phyloP scores from a whole-genome alignment of 2,797 vertebrate species.

The Margarornis squamiger region DNA sequence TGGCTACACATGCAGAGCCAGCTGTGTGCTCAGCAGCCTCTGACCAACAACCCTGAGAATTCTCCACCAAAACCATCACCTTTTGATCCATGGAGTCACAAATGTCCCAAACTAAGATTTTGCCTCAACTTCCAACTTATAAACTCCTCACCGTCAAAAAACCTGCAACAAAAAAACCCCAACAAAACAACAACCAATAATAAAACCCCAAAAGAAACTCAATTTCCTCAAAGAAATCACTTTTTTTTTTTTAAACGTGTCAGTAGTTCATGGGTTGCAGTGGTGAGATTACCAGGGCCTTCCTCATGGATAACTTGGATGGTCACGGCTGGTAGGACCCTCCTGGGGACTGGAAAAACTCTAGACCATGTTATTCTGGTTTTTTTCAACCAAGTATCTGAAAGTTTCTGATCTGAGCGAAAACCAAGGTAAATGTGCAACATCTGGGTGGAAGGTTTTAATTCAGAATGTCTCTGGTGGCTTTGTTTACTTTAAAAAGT shows the following conservation, averaged over 20 bases:
- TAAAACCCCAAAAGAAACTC: neutral
- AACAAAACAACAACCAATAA: neutral
- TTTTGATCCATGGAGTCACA: neutral
- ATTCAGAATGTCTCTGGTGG: neutral
- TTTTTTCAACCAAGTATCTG: rapidly evolving
- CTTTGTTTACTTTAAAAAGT: neutral
- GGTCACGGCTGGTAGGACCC: neutral
- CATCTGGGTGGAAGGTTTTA: neutral
- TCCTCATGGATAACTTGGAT: too few relatives aligned
- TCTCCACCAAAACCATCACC: neutral
- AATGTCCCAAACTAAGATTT: neutral
- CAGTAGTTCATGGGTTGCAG: neutral
- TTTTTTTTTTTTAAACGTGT: neutral
- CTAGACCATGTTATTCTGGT: rapidly evolving
- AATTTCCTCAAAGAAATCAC: neutral
- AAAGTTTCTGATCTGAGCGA: neutral
- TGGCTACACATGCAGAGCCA: neutral
- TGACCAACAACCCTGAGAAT: neutral
- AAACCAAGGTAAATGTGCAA: neutral
- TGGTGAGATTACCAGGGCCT: neutral
- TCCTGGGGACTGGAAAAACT: neutral
- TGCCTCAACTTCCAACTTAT: neutral
- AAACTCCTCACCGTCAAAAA: neutral
- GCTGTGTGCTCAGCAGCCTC: neutral
- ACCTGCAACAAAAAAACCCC: neutral